Evolutionary conservation across 2,888 invertebrate genomes (phyloP), one percentile per base, ranked within the genome.

Genomic region (Cyrtodaria siliqua): DNA sequence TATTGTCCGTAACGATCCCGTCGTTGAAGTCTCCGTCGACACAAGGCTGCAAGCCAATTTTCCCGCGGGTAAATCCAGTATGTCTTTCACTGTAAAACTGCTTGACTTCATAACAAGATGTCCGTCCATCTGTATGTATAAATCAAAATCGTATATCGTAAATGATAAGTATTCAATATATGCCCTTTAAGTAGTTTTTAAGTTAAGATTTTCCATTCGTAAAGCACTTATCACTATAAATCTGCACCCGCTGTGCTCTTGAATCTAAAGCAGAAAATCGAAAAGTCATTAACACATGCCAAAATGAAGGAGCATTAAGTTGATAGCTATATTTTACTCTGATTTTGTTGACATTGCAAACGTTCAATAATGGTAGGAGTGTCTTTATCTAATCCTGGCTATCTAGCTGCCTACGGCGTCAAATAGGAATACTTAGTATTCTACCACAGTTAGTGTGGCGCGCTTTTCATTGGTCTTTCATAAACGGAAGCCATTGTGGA

Each of bases 1-100:
- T 38, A 83, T 83, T 24, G 84, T 79, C 40, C 73, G 69, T 26
- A 79, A 38, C 42, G 81, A 71, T 27, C 83, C 83, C 66, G 77
- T 82, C 55, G 81, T 84, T 56, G 81, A 81, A 29, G 83, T 81
- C 20, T 71, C 81, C 49, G 75, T 75, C 18, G 79, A 75, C 4
- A 79, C 81, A 12, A 84, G 78, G 59, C 82, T 79, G 72, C 84
- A 84, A 52, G 89, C 38, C 94, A 94, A 85, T 96, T 87, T 86
- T 9, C 85, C 84, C 67, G 88, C 96, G 90, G 97, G 97, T 87
- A 98, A 94, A 87, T 98, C 97, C 90, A 98, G 94, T 90, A 98
- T 98, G 93, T 98, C 98, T 87, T 97, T 97, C 89, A 98, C 98
- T 90, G 97, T 97, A 93, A 98, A 98, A 75, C 97, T 96, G 50